Conservation (phyloP, 2,888 invertebrate genomes). For the Timandra comae region DNA sequence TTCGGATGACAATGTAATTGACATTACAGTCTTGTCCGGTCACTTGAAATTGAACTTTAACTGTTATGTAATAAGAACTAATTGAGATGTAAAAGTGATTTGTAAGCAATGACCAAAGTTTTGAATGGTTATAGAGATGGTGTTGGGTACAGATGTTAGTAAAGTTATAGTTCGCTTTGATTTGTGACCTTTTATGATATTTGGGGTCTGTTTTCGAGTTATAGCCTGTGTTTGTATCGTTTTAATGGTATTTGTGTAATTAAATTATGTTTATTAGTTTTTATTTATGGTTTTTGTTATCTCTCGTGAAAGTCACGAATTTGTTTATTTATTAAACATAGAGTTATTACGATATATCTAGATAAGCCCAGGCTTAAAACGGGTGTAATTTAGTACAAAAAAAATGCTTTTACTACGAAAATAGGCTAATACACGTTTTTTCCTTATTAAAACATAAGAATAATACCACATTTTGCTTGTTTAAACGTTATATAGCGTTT, state of each 20-base stretch:
- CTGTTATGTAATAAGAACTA: constrained; percentile 29
- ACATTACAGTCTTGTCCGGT: constrained; percentile 31
- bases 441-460: neutral
- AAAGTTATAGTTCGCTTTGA: constrained; percentile 31
- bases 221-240: constrained; percentile 22
- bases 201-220: constrained; percentile 17
- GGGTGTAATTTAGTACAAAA: no score
- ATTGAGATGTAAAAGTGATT: constrained; percentile 32
- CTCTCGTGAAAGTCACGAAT: no score
- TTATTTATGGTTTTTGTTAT: no score
- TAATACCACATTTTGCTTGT: constrained; percentile 1
- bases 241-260: no score
- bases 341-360: no score
- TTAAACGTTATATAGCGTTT: constrained; percentile 3
- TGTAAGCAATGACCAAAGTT: constrained; percentile 37
- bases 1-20: constrained; percentile 50
- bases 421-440: no score
- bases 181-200: constrained; percentile 31
- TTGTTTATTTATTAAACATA: no score
- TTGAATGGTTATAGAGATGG: constrained; percentile 44
- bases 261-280: no score
- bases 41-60: constrained; percentile 40
- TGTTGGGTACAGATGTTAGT: constrained; percentile 39
- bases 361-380: no score
- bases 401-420: no score